Evolutionary conservation across 2,888 invertebrate genomes (phyloP), one percentile per base, ranked within the genome.

Genomic region (Temnothorax unifasciatus): DNA sequence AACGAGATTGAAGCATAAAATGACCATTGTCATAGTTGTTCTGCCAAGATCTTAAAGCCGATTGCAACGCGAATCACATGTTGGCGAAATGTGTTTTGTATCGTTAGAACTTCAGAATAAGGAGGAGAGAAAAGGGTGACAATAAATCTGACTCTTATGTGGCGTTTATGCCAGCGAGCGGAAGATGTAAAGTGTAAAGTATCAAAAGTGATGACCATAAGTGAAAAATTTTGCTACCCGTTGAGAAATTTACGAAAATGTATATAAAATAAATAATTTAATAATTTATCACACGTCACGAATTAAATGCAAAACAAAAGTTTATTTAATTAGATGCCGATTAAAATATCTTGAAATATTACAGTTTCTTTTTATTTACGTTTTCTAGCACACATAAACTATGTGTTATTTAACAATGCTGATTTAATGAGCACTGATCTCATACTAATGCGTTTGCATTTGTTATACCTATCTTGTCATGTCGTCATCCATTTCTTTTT

Each of bases 1-100:
- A 71, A 71, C 25, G 34, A 79, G 21, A 79, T 79, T 71, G 34
- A 59, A 79, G 47, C 25, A 71, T 71, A 71, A 81, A 81, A 71
- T 81, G 71, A 71, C 21, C 47, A 44, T 41, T 9, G 34, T n/a
- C 13, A n/a, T 68, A 44, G 18, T 38, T 38, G 34, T 81, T 81
- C 38, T 71, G 71, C 38, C 79, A 66, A 47, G 59, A 59, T 81
- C n/a, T 79, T 71, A 59, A 59, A 71, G 50, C 38, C 25, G 59
- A 81, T 81, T 81, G 79, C 21, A 66, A 50, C 47, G 21, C 38
- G 59, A 71, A 25, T 59, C 34, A 34, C 21, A n/a, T 5, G 29
- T 81, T 44, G 57, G 21, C 21, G 41, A 61, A 81, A 71, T 71
- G 59, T 71, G 59, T 81, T 61, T 81, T 59, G 59, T 71, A 71